Conservation (phyloP, 1,140 invertebrate genomes). For the Calliopsis andreniformis region DNA sequence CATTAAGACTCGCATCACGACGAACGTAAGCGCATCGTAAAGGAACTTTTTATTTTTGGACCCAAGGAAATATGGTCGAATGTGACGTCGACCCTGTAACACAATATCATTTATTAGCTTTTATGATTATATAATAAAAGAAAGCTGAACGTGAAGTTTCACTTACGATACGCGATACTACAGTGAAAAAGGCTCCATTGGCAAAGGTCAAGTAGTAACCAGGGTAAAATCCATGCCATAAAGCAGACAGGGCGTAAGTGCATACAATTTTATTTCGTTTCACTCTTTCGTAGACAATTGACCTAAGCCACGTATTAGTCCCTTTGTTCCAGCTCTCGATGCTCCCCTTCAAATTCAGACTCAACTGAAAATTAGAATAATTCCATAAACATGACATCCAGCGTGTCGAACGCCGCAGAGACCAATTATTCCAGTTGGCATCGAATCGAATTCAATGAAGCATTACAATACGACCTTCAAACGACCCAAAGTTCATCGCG, state of each 20-base stretch:
- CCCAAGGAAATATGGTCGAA: conserved; percentile 89
- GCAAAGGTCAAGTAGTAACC: conserved; percentile 98
- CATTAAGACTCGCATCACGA: conserved; percentile 90
- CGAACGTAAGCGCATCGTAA: conserved; percentile 90
- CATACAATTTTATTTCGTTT: conserved; percentile 84
- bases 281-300: conserved; percentile 92
- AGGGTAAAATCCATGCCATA: conserved; percentile 99
- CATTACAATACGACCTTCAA: no score
- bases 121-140: no score
- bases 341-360: conserved; percentile 89
- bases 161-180: conserved; percentile 89
- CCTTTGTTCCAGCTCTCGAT: conserved; percentile 95
- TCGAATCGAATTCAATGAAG: no score
- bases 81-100: conserved; percentile 85
- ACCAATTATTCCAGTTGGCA: no score
- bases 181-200: conserved; percentile 92
- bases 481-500: no score
- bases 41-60: conserved; percentile 84
- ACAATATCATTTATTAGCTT: neutral
- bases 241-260: conserved; percentile 93
- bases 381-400: neutral
- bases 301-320: conserved; percentile 94
- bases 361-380: conserved; percentile 82
- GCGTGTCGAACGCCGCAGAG: no score
- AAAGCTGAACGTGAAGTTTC: no score